Base-by-base conservation (phyloP, 2,113 vertebrate species). In the Ciconia stormi region DNA sequence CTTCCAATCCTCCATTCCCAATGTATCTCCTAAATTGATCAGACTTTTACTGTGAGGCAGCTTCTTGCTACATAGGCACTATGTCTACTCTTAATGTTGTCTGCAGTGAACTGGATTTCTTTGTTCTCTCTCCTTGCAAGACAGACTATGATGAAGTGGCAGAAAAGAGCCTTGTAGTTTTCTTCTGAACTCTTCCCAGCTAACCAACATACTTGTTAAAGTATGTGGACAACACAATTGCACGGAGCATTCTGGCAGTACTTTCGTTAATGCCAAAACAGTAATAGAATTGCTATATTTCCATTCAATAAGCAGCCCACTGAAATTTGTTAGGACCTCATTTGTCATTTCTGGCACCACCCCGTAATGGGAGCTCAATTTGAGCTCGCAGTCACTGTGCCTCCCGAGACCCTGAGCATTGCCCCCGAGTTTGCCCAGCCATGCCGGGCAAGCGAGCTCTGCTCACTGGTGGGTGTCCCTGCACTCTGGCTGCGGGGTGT, bases 381-480 rank as follows among this genome's bases (percentile, higher is more conserved):
- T 13, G 36, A 32, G 40, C 21, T 66, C 2, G 0, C 40, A 59
- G 74, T 17, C 42, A 13, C 34, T 22, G 42, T 19, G 7, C 3
- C 13, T 52, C 34, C 59, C 6, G 16, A 26, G 34, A 44, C 36
- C 42, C 71, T 10, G 23, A 62, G 42, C 3, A 44, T 4, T 14
- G 42, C 3, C 47, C 52, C 5, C 1, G 0, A 2, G 4, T 3
- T 32, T 14, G 32, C 72, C 53, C 40, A 11, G 53, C 15, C 40
- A 50, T 1, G 1, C 30, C 14, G 6, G 32, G 32, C 55, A 69
- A 17, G 38, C 4, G 7, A n/a, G 23, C 2, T 15, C 46, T 50
- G 47, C 42, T 67, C 7, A 2, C 15, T 25, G 47, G 2, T 16
- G 36, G 42, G 14, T 36, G 21, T 16, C 11, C 9, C 15, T 1